Base-by-base conservation (phyloP, 2,797 vertebrate species). In the Clarias pachynema region DNA sequence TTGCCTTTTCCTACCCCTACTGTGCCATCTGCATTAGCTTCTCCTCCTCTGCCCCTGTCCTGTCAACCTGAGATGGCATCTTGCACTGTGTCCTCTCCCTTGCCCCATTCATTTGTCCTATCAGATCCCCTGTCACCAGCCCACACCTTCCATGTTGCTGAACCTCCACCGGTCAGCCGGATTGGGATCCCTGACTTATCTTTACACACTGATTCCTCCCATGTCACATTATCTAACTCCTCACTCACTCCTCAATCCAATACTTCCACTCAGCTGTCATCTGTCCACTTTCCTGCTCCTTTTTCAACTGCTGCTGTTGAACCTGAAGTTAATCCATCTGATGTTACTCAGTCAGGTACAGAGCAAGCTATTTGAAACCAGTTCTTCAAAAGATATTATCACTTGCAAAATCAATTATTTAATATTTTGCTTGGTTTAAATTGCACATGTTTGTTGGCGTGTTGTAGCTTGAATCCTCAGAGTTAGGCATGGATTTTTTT, bases 281-380 rank as follows among this genome's bases (percentile, higher is more conserved):
- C 87, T 87, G 60, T 80, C 79, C 84, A 44, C 82, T 83, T 82
- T 75, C 70, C 59, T 84, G 72, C 73, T 81, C 40, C 68, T 63
- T 63, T 69, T 70, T 86, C 88, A 29, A n/a, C 85, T 79, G n/a
- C 77, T 82, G 81, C 81, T 84, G 81, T 68, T 74, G 85, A 72
- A 40, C 63, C 88, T 82, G 72, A 74, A 37, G 82, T 82, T 81
- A 37, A 80, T 81, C 69, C 86, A n/a, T 69, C 84, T 37, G 60
- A 59, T 86, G 83, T 83, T 86, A 31, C 86, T 31, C 86, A 88
- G 77, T 73, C 91, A 93, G 92, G 90, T 92, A 92, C 79, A 85
- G 66, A 86, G 77, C 80, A 83, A 77, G 59, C 69, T 31, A 59
- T 84, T 57, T 49, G 31, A 66, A 66, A 34, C 65, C 18, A 40